Conservation (phyloP, 2,797 vertebrate species). For the Syndactyla subalaris region DNA sequence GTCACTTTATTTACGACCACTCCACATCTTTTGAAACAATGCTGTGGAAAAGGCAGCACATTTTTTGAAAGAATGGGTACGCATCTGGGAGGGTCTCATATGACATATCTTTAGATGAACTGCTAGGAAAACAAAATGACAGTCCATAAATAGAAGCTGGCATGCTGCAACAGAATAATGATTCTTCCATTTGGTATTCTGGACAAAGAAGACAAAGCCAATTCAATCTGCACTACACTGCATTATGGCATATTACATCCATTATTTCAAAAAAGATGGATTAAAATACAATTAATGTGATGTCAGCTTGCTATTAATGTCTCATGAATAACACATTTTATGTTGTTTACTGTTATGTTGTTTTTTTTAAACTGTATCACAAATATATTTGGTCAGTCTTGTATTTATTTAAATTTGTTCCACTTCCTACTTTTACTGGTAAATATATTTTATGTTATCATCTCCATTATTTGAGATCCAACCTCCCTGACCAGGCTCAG, state of each 20-base stretch:
- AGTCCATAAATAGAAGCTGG: constrained; percentile 8
- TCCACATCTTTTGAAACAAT: neutral
- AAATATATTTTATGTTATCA: neutral
- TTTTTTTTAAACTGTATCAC: neutral
- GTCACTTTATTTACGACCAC: neutral
- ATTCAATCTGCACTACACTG: neutral
- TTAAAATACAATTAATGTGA: constrained; percentile 1
- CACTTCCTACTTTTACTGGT: neutral
- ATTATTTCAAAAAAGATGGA: neutral
- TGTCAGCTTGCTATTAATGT: neutral
- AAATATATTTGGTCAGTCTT: neutral
- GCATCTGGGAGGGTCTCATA: neutral
- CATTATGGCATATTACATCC: neutral
- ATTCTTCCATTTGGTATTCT: constrained; percentile 15
- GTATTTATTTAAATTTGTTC: neutral
- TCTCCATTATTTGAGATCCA: neutral
- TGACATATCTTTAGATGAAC: neutral
- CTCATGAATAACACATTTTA: neutral
- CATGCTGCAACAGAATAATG: neutral
- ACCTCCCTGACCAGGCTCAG: neutral
- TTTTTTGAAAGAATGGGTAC: neutral
- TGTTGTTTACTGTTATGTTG: neutral
- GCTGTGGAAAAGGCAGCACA: neutral
- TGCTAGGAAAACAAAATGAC: neutral
- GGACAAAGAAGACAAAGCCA: constrained; percentile 27